Evolutionary conservation across 2,888 invertebrate species (phyloP).

Genomic region (Standfussiana lucernea): DNA sequence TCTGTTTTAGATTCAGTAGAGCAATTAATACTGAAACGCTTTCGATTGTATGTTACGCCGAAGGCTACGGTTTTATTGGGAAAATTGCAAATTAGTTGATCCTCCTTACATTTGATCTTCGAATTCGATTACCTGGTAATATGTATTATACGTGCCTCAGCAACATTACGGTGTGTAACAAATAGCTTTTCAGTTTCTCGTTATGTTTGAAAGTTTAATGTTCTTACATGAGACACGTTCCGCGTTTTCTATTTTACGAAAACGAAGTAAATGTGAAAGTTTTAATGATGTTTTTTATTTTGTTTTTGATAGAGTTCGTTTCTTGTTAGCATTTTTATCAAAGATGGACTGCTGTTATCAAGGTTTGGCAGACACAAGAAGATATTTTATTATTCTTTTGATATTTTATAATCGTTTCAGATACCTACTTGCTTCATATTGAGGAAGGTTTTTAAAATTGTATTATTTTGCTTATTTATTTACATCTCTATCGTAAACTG

Average conservation of each 20-base stretch:
- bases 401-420: constrained; percentile 23
- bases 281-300: constrained; percentile 76
- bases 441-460: not conserved
- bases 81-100: constrained; percentile 85
- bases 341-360: constrained; percentile 26
- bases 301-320: constrained; percentile 44
- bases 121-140: constrained; percentile 81
- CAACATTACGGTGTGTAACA: constrained; percentile 71
- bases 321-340: constrained; percentile 49
- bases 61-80: constrained; percentile 85
- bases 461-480: not conserved
- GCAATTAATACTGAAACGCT: constrained; percentile 83
- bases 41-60: constrained; percentile 75
- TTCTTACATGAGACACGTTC: constrained; percentile 76
- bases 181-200: constrained; percentile 77
- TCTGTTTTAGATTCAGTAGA: constrained; percentile 78
- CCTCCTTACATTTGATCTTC: constrained; percentile 78
- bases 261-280: constrained; percentile 73
- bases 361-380: not conserved
- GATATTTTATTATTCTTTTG: not conserved
- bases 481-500: not conserved
- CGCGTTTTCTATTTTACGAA: constrained; percentile 72
- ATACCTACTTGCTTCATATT: not conserved
- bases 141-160: constrained; percentile 79
- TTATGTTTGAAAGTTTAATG: constrained; percentile 74